phyloP scores from a whole-genome alignment of 2,797 vertebrate genomes.

The Loris lydekkerianus region DNA sequence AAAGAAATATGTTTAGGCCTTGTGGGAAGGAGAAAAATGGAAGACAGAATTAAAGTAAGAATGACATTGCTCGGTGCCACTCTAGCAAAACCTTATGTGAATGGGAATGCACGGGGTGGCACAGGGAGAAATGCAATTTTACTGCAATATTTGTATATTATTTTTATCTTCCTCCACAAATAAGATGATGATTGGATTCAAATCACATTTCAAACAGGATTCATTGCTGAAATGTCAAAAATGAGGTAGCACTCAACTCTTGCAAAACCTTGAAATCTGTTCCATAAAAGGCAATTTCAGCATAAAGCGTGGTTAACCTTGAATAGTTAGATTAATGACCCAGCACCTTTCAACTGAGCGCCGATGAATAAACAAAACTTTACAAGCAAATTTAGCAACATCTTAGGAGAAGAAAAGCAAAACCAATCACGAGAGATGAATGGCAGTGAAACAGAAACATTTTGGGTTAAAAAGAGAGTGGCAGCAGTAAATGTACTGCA shows the following conservation, averaged over 20 bases:
- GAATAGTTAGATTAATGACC: conserved; percentile 85
- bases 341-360: conserved; percentile 74
- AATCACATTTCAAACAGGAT: conserved; percentile 83
- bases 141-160: conserved; percentile 78
- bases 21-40: conserved; percentile 32
- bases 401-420: conserved; percentile 78
- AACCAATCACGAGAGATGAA: conserved; percentile 75
- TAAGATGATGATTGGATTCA: conserved; percentile 80
- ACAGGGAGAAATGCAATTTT: conserved; percentile 65
- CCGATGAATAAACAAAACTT: conserved; percentile 87
- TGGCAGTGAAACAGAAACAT: conserved; percentile 32
- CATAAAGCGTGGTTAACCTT: conserved; percentile 86
- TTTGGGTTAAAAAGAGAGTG: neutral
- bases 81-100: conserved; percentile 37
- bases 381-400: conserved; percentile 82
- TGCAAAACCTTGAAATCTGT: conserved; percentile 82
- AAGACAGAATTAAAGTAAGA: neutral
- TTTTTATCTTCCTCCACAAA: conserved; percentile 80
- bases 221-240: conserved; percentile 86
- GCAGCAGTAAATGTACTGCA: neutral
- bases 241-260: conserved; percentile 79
- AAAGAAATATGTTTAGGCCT: conserved; percentile 17
- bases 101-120: neutral
- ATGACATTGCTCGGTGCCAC: neutral
- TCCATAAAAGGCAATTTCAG: conserved; percentile 87